These are phyloP conservation scores for Coreoperca whiteheadi DNA, from an alignment of 2,113 vertebrate species.

Conservation along the genomic window DNA sequence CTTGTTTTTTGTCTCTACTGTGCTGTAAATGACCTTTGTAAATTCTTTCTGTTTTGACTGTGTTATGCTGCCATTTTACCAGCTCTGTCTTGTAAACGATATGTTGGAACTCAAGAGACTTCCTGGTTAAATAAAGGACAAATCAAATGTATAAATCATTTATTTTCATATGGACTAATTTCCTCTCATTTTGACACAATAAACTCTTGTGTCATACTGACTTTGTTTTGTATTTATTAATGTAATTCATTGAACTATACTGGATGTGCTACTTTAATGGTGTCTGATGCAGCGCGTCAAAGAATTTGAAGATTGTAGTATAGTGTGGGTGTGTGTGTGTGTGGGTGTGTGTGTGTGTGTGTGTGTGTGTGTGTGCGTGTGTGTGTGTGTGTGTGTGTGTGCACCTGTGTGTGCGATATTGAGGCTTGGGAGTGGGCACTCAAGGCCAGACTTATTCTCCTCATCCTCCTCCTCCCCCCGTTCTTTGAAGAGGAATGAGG, in stretches of 20 bases:
- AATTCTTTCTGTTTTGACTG: not conserved
- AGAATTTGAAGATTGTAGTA: constrained; percentile 4
- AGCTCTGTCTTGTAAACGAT: not conserved
- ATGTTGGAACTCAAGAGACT: not conserved
- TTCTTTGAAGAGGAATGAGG: constrained; percentile 72
- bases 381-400: constrained; percentile 33
- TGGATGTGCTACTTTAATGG: not conserved
- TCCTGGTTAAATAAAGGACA: not conserved
- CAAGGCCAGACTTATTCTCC: constrained; percentile 43
- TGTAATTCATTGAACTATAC: not conserved
- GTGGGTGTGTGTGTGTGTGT: constrained; percentile 20
- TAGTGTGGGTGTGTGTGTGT: constrained; percentile 17
- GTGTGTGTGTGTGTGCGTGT: constrained; percentile 27
- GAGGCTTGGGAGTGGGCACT: constrained; percentile 76
- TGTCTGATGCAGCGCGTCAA: not conserved
- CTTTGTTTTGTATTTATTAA: not conserved
- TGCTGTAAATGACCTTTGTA: not conserved
- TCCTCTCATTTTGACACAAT: not conserved
- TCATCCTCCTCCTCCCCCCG: constrained; percentile 33
- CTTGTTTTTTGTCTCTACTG: not conserved
- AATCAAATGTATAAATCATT: not conserved
- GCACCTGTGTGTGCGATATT: constrained; percentile 52
- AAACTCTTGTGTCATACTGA: not conserved
- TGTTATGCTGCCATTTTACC: not conserved
- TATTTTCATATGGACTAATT: not conserved